A percentile compares a stretch with the other conserved stretches of the same genome.
phyloP scores from a whole-genome alignment of 2,113 vertebrate species.

The Sceloporus undulatus region DNA sequence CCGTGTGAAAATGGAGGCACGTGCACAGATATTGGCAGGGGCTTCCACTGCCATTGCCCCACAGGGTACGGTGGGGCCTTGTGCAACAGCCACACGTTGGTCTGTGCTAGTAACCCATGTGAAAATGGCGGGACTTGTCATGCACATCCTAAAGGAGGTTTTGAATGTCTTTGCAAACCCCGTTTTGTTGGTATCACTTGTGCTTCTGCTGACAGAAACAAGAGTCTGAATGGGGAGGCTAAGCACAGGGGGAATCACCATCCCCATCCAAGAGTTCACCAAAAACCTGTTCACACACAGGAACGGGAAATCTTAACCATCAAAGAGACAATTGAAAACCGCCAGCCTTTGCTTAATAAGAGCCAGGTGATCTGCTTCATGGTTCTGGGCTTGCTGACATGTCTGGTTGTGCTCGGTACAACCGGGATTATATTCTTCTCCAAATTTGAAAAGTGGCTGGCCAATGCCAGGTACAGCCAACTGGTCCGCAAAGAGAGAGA shows the following conservation, averaged over 20 bases:
- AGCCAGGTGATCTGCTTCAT: constrained; percentile 94
- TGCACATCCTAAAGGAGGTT: constrained; percentile 79
- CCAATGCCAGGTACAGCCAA: constrained; percentile 88
- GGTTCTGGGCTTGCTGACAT: constrained; percentile 91
- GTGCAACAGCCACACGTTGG: constrained; percentile 79
- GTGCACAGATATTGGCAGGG: constrained; percentile 82
- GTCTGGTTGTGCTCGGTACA: constrained; percentile 91
- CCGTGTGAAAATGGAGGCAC: constrained; percentile 90
- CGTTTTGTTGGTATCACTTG: constrained; percentile 85
- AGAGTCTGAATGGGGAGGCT: constrained; percentile 61
- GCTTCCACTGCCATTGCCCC: constrained; percentile 86
- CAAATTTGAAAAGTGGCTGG: constrained; percentile 92
- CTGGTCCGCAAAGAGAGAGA: constrained; percentile 88
- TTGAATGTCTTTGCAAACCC: constrained; percentile 84
- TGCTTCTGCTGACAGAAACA: constrained; percentile 65
- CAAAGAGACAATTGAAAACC: constrained; percentile 86
- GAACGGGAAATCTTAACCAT: constrained; percentile 87
- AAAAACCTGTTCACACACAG: constrained; percentile 79
- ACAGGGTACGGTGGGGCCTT: constrained; percentile 83
- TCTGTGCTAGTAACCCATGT: constrained; percentile 82
- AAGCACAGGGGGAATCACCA: constrained; percentile 78
- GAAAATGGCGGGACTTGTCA: constrained; percentile 86
- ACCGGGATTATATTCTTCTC: constrained; percentile 90
- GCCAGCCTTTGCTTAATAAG: constrained; percentile 83
- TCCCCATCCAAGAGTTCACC: constrained; percentile 81